A percentile compares a stretch with the other conserved stretches of the same genome.
These are phyloP conservation scores for Danaus chrysippus DNA, from an alignment of 2,888 invertebrate genomes.

Conservation along the genomic window DNA sequence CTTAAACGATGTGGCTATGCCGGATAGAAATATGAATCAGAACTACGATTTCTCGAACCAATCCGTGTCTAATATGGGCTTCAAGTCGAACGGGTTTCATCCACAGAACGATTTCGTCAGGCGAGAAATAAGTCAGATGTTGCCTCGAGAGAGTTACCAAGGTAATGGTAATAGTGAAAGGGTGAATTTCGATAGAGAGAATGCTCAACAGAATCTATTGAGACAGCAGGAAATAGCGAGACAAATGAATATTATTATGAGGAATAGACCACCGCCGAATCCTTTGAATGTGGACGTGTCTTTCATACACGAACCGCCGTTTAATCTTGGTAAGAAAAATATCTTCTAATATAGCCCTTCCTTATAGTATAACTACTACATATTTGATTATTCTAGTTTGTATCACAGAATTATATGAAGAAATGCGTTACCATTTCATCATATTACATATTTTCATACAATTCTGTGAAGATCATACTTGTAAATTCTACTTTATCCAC, in stretches of 20 bases:
- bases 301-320: conserved; percentile 66
- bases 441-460: too few relatives aligned
- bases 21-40: conserved; percentile 54
- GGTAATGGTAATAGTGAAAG: conserved; percentile 52
- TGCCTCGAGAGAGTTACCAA: conserved; percentile 53
- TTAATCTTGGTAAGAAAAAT: conserved; percentile 60
- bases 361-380: too few relatives aligned
- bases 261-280: conserved; percentile 65
- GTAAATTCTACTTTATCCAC: too few relatives aligned
- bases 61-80: conserved; percentile 47
- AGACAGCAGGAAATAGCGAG: conserved; percentile 67
- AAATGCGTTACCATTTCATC: too few relatives aligned
- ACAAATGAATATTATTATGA: conserved; percentile 67
- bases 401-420: too few relatives aligned
- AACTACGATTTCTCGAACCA: conserved; percentile 61
- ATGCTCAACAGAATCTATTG: conserved; percentile 54
- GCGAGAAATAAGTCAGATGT: conserved; percentile 56
- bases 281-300: conserved; percentile 70
- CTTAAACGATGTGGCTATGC: conserved; percentile 58
- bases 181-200: conserved; percentile 55
- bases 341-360: conserved; percentile 16
- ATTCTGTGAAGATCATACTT: too few relatives aligned
- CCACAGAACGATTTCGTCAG: conserved; percentile 59
- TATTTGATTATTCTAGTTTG: too few relatives aligned
- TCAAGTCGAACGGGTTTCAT: conserved; percentile 62